Conservation (phyloP, 1,140 invertebrate species). For the Bradynema listronoti region DNA sequence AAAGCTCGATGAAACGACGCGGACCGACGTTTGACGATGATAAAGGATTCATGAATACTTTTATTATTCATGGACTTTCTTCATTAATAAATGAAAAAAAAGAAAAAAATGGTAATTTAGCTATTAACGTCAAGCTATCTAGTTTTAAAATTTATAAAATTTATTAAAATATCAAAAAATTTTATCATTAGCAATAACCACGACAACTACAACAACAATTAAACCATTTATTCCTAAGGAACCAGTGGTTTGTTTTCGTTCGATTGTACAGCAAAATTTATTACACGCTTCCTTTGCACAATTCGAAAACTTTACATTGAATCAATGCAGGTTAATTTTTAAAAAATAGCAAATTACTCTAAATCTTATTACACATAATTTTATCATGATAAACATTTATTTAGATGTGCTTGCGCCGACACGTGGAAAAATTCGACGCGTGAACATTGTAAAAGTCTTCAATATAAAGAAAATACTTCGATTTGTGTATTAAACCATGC, state of each 20-base stretch:
- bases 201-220: conserved; percentile 15
- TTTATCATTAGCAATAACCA: conserved; percentile 2
- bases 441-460: conserved; percentile 46
- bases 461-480: conserved; percentile 34
- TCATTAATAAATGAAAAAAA: too few relatives aligned
- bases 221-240: conserved; percentile 2
- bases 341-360: not conserved
- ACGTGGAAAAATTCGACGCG: conserved; percentile 30
- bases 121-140: too few relatives aligned
- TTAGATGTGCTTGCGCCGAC: conserved; percentile 47
- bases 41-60: too few relatives aligned
- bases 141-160: too few relatives aligned
- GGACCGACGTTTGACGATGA: too few relatives aligned
- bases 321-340: conserved; percentile 31
- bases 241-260: conserved; percentile 28
- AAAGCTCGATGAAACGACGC: too few relatives aligned
- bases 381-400: not conserved
- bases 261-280: conserved; percentile 26
- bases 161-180: too few relatives aligned
- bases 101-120: too few relatives aligned
- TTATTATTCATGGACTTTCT: too few relatives aligned
- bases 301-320: conserved; percentile 16
- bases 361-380: not conserved
- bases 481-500: conserved; percentile 43
- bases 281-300: conserved; percentile 19